Percentiles rank a stretch among this genome's conserved stretches.
Evolutionary conservation across 2,888 invertebrate species (phyloP).

Genomic region (Ennomos erosarius): DNA sequence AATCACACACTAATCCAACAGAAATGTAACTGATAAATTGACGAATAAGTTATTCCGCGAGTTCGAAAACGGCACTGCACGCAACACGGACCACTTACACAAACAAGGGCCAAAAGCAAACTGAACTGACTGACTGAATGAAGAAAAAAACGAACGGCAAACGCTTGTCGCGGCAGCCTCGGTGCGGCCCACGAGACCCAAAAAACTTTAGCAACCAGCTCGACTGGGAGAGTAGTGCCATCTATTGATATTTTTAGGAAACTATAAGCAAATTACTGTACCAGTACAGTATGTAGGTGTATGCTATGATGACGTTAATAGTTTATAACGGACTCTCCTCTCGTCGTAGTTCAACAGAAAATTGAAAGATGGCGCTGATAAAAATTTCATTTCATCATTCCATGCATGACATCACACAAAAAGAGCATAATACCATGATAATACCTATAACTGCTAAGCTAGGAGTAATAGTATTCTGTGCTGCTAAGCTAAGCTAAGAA

Average conservation of each 20-base stretch:
- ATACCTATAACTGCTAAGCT: constrained; percentile 27
- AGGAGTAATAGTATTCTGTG: no score
- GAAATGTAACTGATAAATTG: constrained; percentile 59
- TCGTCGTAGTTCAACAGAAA: constrained; percentile 7
- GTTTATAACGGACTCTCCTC: neutral
- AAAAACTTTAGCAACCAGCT: neutral
- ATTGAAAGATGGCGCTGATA: constrained; percentile 24
- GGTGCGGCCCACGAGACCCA: neutral
- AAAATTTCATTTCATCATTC: no score
- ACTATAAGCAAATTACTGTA: no score
- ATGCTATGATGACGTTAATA: no score
- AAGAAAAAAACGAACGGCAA: constrained; percentile 12
- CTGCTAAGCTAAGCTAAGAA: no score
- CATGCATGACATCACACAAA: constrained; percentile 11
- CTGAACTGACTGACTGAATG: constrained; percentile 49
- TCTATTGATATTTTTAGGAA: constrained; percentile 18
- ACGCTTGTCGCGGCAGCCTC: neutral
- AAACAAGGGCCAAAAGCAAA: constrained; percentile 63
- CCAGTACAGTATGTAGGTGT: neutral
- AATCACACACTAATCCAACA: constrained; percentile 59
- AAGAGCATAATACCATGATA: no score
- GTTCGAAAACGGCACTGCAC: constrained; percentile 55
- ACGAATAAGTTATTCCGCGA: constrained; percentile 75
- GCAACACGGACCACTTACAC: constrained; percentile 50
- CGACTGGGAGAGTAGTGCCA: constrained; percentile 15